Base-by-base conservation (phyloP, 2,797 vertebrate genomes). In the Mallotus villosus region DNA sequence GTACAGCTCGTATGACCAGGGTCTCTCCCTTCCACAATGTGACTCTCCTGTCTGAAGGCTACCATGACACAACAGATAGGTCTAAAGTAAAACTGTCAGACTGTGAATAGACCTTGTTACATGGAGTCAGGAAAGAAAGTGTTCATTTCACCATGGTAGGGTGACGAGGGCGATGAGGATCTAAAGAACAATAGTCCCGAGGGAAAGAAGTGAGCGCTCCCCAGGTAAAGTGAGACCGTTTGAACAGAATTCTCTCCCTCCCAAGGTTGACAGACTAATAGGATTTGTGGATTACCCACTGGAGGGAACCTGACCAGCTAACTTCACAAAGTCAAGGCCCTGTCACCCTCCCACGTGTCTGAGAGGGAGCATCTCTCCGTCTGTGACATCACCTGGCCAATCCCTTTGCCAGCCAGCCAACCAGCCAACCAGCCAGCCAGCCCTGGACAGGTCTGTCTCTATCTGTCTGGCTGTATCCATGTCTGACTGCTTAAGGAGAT, bases 271-370 rank as follows among this genome's bases (percentile, higher is more conserved):
- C 74, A 58, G 65, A 81, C 86, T 90, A 91, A 91, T 84, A 71
- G 88, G 90, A 90, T 92, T 82, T 79, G 65, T 74, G 75, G 82
- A 84, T 86, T 88, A 87, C 78, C 79, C 68, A 80, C 37, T 5
- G 37, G 41, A 21, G 63, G 24, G 25, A 46, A 22, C 75, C 75
- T 80, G 80, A 83, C 71, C 21, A 37, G 58, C 29, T 68, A 74
- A 34, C 58, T 25, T 34, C 34, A 77, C 68, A 71, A 73, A 81
- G 82, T 68, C 67, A 68, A 79, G 70, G 49, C 80, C 71, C 75
- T 79, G 1, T 83, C 77, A 74, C 19, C 32, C 32, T 78, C 70
- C 80, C 82, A 86, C 53, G 74, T 88, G 81, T 83, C 53, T 53
- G 64, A 9, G 24, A 21, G 37, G 74, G 34, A 78, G 83, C 60